Evolutionary conservation across 2,888 invertebrate genomes (phyloP).

Genomic region (Trissolcus brochymenae): DNA sequence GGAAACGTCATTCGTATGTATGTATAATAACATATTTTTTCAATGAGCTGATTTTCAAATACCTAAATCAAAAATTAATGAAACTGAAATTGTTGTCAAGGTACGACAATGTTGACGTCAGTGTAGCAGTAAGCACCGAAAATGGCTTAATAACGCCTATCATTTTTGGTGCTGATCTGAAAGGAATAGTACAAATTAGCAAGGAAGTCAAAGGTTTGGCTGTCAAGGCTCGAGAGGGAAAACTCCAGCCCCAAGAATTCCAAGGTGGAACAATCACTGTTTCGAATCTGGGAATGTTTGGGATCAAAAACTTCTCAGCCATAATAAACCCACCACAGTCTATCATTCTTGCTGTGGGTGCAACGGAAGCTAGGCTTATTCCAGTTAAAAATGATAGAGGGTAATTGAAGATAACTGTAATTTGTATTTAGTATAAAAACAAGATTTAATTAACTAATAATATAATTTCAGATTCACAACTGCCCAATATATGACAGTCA

Average conservation of each 20-base stretch:
- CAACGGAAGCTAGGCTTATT: slow-evolving; percentile 85
- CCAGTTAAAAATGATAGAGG: slow-evolving; percentile 86
- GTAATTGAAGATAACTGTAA: slow-evolving; percentile 78
- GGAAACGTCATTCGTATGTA: slow-evolving; percentile 95
- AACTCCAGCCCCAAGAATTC: slow-evolving; percentile 94
- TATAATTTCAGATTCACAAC: slow-evolving; percentile 81
- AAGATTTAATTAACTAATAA: not conserved
- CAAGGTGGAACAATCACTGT: slow-evolving; percentile 97
- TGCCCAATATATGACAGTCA: slow-evolving; percentile 90
- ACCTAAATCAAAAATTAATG: not conserved
- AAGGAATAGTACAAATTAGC: slow-evolving; percentile 91
- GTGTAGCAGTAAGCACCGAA: slow-evolving; percentile 97
- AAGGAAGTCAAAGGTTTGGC: slow-evolving; percentile 88
- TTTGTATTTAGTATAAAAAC: slow-evolving; percentile 9
- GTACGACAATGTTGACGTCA: slow-evolving; percentile 94
- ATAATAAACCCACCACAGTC: slow-evolving; percentile 98
- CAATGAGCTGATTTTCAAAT: not conserved
- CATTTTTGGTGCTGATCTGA: slow-evolving; percentile 91
- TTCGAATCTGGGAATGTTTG: slow-evolving; percentile 97
- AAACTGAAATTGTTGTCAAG: slow-evolving; percentile 75
- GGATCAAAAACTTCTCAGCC: slow-evolving; percentile 91
- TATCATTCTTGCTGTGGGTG: slow-evolving; percentile 94
- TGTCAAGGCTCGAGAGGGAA: slow-evolving; percentile 90
- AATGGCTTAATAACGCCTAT: slow-evolving; percentile 98
- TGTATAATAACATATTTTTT: slow-evolving; percentile 56